Percentiles rank a stretch among this genome's conserved stretches.
phyloP scores from a whole-genome alignment of 2,888 invertebrate genomes.

The Blastobasis lacticolella region DNA sequence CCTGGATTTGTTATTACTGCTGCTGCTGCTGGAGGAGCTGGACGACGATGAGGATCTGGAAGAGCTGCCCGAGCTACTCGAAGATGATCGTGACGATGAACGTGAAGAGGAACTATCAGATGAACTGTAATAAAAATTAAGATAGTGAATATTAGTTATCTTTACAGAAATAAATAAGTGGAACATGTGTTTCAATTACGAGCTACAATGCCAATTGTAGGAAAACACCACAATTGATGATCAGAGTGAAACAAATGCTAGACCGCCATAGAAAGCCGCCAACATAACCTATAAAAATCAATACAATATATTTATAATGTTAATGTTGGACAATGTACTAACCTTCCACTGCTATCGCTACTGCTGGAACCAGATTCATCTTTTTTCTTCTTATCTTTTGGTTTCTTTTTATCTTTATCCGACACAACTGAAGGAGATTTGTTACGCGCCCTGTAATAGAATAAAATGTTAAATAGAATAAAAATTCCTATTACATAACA shows the following conservation, averaged over 20 bases:
- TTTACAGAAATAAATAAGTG: too few relatives aligned
- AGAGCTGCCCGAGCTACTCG: constrained; percentile 80
- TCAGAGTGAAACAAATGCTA: too few relatives aligned
- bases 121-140: constrained; percentile 63
- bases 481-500: background rate
- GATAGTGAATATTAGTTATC: too few relatives aligned
- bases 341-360: constrained; percentile 85
- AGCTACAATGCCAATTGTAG: too few relatives aligned
- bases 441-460: constrained; percentile 80
- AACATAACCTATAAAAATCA: too few relatives aligned
- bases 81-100: constrained; percentile 84
- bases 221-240: too few relatives aligned
- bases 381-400: constrained; percentile 76
- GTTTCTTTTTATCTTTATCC: constrained; percentile 82
- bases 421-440: constrained; percentile 80
- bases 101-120: constrained; percentile 89
- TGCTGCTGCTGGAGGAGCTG: constrained; percentile 78
- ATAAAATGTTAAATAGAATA: background rate
- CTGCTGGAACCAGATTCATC: constrained; percentile 85
- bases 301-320: too few relatives aligned
- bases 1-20: constrained; percentile 77
- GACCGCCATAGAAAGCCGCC: too few relatives aligned
- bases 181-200: too few relatives aligned
- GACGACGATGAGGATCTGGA: constrained; percentile 76
- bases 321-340: background rate